These are phyloP conservation scores for Lepus americanus DNA, from an alignment of 2,113 vertebrate species.

Conservation along the genomic window DNA sequence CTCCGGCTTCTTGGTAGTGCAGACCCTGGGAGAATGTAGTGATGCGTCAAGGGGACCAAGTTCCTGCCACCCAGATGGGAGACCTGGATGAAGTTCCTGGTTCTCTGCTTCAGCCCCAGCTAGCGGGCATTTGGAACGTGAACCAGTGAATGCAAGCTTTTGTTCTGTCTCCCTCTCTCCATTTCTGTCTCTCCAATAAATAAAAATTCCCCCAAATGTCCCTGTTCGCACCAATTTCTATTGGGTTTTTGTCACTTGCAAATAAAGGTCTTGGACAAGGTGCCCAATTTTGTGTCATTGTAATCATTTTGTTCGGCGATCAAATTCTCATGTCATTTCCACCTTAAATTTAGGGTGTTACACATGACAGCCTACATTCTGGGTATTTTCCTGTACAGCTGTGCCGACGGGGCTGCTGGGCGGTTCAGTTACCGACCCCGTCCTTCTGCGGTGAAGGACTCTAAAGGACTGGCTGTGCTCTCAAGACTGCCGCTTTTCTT, in stretches of 20 bases:
- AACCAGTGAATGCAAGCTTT: too few relatives aligned
- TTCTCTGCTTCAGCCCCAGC: too few relatives aligned
- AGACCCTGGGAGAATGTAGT: too few relatives aligned
- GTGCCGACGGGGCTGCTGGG: neutral
- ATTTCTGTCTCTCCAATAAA: too few relatives aligned
- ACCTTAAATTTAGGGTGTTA: neutral
- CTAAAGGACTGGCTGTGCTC: neutral
- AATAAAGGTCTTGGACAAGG: neutral
- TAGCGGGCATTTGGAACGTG: too few relatives aligned
- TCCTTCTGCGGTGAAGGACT: neutral
- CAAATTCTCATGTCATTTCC: neutral
- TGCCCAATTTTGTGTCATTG: neutral
- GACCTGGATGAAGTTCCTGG: too few relatives aligned
- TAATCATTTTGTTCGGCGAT: constrained; percentile 21
- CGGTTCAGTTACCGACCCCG: neutral
- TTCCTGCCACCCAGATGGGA: too few relatives aligned
- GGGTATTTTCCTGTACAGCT: neutral
- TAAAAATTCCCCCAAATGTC: too few relatives aligned
- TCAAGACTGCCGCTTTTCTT: constrained; percentile 9
- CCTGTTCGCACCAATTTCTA: neutral
- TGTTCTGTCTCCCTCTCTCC: too few relatives aligned
- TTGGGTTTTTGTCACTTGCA: neutral
- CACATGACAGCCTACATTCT: neutral
- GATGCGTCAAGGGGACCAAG: too few relatives aligned
- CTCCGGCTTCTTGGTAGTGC: too few relatives aligned